Base-by-base conservation (phyloP, 2,888 invertebrate species). In the Hypercompe scribonia region DNA sequence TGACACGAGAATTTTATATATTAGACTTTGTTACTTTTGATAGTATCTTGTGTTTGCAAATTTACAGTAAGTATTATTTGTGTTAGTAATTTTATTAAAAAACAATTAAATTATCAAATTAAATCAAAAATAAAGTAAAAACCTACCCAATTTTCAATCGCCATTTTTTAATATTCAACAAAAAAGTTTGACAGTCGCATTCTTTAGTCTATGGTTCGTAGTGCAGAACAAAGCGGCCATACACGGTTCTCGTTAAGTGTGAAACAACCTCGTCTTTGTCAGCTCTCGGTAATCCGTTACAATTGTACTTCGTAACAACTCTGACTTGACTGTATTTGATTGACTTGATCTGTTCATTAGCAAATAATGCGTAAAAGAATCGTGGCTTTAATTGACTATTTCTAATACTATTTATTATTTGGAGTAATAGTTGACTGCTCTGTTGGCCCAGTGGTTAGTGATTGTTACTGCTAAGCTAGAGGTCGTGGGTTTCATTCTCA, bases 281-380 rank as follows among this genome's bases (percentile, higher is more conserved):
- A 70, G 83, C 82, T 83, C 79, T 64, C n/a, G 36, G 69, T 83
- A 78, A 83, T 84, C 84, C 74, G 36, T 5, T 31, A 33, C 11
- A 67, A 28, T 31, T 69, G 70, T 33, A 34, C 36, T 21, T 28
- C 28, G 28, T 24, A 34, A 66, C 33, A 33, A 61, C 31, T 69
- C 61, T 11, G 33, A 65, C 50, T 73, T 70, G 65, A 73, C 64
- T 21, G 36, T 33, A n/a, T 34, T 2, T 65, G 64, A 65, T 50
- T 72, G 64, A 68, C 65, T 58, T 71, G n/a, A 74, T 74, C 70
- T 36, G 54, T 15, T 39, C 50, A 46, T 68, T 72, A 64, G 2
- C 61, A 46, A 63, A 39, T 72, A 68, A 65, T 33, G 24, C n/a
- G 31, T 4, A 64, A 18, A 33, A 24, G 15, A 46, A 46, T 28